Percentiles rank a stretch among this genome's conserved stretches.
Evolutionary conservation across 2,888 invertebrate species (phyloP).

Genomic region (Imbricaverruca yamaguchii): DNA sequence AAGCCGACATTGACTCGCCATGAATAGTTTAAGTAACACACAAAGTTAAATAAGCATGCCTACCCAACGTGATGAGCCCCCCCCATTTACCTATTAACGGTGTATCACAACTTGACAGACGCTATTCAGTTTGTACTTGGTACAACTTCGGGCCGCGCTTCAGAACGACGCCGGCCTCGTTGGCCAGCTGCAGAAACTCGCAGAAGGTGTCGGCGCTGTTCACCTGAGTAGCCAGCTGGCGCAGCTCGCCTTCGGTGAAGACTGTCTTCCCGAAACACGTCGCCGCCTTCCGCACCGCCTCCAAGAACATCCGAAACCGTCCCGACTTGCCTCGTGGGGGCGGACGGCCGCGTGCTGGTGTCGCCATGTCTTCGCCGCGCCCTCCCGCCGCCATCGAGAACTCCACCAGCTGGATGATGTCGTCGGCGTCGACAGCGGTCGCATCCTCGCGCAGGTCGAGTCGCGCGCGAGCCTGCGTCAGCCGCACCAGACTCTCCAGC

Average conservation of each 20-base stretch:
- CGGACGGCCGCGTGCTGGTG: slow-evolving; percentile 42
- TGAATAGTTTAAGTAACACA: too few species aligned
- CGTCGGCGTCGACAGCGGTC: slow-evolving; percentile 68
- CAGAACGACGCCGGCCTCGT: slow-evolving; percentile 75
- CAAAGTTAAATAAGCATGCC: too few species aligned
- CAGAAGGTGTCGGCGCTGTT: slow-evolving; percentile 57
- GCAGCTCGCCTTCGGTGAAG: slow-evolving; percentile 68
- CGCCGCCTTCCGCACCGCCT: slow-evolving; percentile 57
- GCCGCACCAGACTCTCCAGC: slow-evolving; percentile 75
- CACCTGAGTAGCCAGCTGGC: slow-evolving; percentile 58
- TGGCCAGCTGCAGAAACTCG: slow-evolving; percentile 66
- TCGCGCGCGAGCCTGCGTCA: slow-evolving; percentile 82
- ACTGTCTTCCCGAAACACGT: slow-evolving; percentile 58
- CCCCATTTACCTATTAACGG: too few species aligned
- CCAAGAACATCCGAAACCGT: slow-evolving; percentile 64
- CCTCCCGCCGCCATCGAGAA: slow-evolving; percentile 69
- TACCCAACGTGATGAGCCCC: too few species aligned
- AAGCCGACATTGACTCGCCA: too few species aligned
- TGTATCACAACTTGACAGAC: too few species aligned
- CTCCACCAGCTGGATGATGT: slow-evolving; percentile 76
- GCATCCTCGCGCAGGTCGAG: slow-evolving; percentile 74
- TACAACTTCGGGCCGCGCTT: slow-evolving; percentile 69
- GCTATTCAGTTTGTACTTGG: slow-evolving; percentile 46
- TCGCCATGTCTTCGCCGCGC: slow-evolving; percentile 61
- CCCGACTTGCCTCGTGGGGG: neutral